A percentile compares a stretch with the other conserved stretches of the same genome.
Evolutionary conservation across 2,888 invertebrate genomes (phyloP).

Genomic region (Scaptomyza reducta): DNA sequence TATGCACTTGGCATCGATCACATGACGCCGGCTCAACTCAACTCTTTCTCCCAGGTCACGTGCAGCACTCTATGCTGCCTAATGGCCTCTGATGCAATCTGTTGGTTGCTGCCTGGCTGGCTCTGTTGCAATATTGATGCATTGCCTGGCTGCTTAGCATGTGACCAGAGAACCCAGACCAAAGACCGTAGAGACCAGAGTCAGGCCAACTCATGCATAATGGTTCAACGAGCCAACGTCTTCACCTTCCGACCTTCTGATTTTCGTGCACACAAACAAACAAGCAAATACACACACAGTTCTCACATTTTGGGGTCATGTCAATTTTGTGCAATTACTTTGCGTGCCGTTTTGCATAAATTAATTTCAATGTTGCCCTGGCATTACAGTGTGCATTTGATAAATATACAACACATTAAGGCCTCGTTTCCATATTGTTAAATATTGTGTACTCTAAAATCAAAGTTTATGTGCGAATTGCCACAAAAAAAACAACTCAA

Average conservation of each 20-base stretch:
- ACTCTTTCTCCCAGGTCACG: conserved; percentile 36
- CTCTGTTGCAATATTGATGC: conserved; percentile 65
- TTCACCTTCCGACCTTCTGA: not conserved
- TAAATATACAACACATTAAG: conserved; percentile 59
- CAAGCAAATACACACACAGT: not conserved
- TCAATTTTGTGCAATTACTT: conserved; percentile 74
- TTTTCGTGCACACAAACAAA: not conserved
- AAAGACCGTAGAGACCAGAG: not conserved
- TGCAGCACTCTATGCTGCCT: conserved; percentile 25
- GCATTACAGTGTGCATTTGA: conserved; percentile 50
- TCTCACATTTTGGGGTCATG: conserved; percentile 56
- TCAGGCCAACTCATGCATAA: conserved; percentile 48
- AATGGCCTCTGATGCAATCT: conserved; percentile 44
- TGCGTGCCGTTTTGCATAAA: conserved; percentile 68
- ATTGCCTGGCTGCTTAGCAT: conserved; percentile 59
- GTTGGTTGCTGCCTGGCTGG: conserved; percentile 26
- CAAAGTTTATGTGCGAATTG: conserved; percentile 19
- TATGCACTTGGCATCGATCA: conserved; percentile 46
- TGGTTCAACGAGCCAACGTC: conserved; percentile 17
- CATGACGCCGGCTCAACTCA: conserved; percentile 18
- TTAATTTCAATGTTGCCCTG: conserved; percentile 60
- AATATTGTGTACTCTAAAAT: conserved; percentile 54
- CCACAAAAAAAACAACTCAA: not conserved
- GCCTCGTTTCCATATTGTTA: conserved; percentile 69
- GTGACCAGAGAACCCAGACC: conserved; percentile 22